Evolutionary conservation across 2,888 invertebrate species (phyloP).

Genomic region (Kryphioiulus occultus): DNA sequence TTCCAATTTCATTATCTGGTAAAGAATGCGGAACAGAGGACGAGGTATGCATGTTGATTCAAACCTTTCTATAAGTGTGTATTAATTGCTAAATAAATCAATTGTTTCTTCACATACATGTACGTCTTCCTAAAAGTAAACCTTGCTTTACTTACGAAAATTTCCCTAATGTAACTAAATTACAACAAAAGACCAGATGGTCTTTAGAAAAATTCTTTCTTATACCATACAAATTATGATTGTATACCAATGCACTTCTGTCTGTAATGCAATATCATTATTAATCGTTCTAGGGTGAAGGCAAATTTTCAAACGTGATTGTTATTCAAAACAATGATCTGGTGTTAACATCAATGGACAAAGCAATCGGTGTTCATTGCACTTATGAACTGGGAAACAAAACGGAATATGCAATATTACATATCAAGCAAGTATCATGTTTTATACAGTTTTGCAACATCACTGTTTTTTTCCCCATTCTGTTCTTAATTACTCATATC

Average conservation of each 20-base stretch:
- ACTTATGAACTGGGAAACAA: slow-evolving; percentile 56
- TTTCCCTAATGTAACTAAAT: too few species aligned
- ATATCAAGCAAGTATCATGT: slow-evolving; percentile 55
- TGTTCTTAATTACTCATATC: too few species aligned
- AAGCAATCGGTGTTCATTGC: slow-evolving; percentile 57
- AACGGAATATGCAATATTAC: slow-evolving; percentile 56
- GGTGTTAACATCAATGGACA: slow-evolving; percentile 56
- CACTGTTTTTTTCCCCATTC: too few species aligned
- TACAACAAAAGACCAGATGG: too few species aligned
- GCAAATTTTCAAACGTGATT: slow-evolving; percentile 56
- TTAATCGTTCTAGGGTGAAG: slow-evolving; percentile 55
- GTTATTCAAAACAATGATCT: slow-evolving; percentile 57
- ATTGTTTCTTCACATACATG: too few species aligned
- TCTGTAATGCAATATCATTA: background rate
- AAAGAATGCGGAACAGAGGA: slow-evolving; percentile 55
- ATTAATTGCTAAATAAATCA: too few species aligned
- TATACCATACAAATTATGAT: background rate
- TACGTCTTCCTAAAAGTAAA: too few species aligned
- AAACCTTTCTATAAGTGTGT: too few species aligned
- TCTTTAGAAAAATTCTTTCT: background rate
- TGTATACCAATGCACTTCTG: background rate
- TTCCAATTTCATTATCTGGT: slow-evolving; percentile 55
- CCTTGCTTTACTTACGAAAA: too few species aligned
- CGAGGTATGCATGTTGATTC: slow-evolving; percentile 53
- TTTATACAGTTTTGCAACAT: background rate